Base-by-base conservation (phyloP, 2,888 invertebrate species). In the Cylindroiulus punctatus region DNA sequence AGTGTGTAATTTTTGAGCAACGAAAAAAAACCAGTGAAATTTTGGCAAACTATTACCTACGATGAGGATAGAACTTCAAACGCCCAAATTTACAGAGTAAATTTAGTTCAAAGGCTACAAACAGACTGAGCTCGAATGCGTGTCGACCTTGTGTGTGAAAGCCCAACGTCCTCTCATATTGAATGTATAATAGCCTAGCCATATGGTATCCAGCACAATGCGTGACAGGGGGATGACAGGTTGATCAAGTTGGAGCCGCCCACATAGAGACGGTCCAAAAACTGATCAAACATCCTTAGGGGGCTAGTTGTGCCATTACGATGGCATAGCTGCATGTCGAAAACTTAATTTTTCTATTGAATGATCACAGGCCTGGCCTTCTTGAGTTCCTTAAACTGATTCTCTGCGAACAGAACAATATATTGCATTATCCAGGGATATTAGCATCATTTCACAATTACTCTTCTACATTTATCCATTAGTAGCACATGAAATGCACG, bases 91-190 rank as follows among this genome's bases (percentile, higher is more conserved):
- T 40, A 7, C 40, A 40, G 40, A 40, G 40, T 4, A 40, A 40
- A 40, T 40, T 40, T 40, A 8, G 40, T 40, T 40, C 40, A 40
- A 8, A n/a, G 40, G 40, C 40, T n/a, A 65, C 8, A 65, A 65
- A 65, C 65, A n/a, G n/a, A n/a, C 65, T 22, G n/a, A n/a, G 65
- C 26, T 26, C 22, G n/a, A 65, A 65, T 26, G 65, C 65, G 65
- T 65, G 12, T 26, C 65, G 65, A 65, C 65, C 65, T 65, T 65
- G 65, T n/a, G 65, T 26, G 26, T 26, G 65, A 65, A 65, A 65
- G 22, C 65, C 65, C 65, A 65, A 65, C 65, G 65, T 65, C 65
- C 65, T 65, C 65, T 65, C 65, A 22, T n/a, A 65, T 65, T 26
- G 22, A 65, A 2, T 5, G 26, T 14, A 65, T 26, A 65, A 65